Conservation (phyloP, 1,140 invertebrate species). For the Capitella teleta region DNA sequence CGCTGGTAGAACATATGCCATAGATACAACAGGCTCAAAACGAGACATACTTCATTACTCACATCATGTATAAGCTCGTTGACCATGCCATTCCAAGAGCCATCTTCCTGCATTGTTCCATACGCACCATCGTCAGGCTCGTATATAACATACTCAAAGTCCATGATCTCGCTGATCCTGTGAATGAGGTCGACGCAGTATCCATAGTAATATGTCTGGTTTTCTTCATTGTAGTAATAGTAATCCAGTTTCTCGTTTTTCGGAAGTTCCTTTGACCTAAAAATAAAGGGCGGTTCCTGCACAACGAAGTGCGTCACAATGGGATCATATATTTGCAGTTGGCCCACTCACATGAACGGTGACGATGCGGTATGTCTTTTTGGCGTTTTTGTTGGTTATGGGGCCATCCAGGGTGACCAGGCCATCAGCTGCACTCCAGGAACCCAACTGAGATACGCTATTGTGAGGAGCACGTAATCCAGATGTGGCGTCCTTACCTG, state of each 20-base stretch:
- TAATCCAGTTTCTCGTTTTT: slow-evolving; percentile 36
- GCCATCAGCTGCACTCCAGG: slow-evolving; percentile 48
- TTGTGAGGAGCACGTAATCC: no score
- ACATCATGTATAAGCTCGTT: slow-evolving; percentile 76
- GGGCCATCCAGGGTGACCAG: slow-evolving; percentile 56
- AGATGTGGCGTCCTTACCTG: no score
- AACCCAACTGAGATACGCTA: slow-evolving; percentile 18
- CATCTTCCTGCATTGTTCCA: slow-evolving; percentile 68
- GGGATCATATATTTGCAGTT: not conserved
- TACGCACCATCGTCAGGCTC: slow-evolving; percentile 66
- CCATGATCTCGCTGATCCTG: slow-evolving; percentile 61
- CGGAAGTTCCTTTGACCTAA: slow-evolving; percentile 19
- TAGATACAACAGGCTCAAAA: not conserved
- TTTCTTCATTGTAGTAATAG: slow-evolving; percentile 43
- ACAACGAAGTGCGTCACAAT: not conserved
- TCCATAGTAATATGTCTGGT: slow-evolving; percentile 45
- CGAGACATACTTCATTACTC: no score
- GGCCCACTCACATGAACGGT: slow-evolving; percentile 47
- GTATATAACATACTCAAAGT: slow-evolving; percentile 80
- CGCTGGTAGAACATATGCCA: slow-evolving; percentile 18
- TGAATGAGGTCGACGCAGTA: slow-evolving; percentile 89
- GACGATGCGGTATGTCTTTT: slow-evolving; percentile 65
- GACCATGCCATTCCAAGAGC: slow-evolving; percentile 82
- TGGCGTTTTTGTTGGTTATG: slow-evolving; percentile 51
- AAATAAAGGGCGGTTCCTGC: slow-evolving; percentile 80